Evolutionary conservation across 2,113 vertebrate species (phyloP).

Genomic region (Octodon degus): DNA sequence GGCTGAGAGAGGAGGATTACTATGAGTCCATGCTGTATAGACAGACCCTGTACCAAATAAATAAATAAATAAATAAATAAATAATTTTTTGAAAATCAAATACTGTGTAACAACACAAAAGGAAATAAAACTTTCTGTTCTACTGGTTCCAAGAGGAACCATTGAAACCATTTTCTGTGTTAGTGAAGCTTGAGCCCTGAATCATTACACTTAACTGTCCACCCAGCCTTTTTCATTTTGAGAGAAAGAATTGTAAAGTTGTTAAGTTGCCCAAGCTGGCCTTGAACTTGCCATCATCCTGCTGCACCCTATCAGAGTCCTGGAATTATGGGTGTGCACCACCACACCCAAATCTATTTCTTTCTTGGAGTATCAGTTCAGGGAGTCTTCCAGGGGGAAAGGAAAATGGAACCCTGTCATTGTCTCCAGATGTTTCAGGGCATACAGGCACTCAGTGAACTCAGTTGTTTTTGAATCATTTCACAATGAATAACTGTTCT

Average conservation of each 20-base stretch:
- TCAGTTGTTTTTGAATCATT: background rate
- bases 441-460: background rate
- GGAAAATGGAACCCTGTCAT: background rate
- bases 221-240: background rate
- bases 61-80: no score
- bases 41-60: no score
- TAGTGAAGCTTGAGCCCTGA: background rate
- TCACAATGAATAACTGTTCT: background rate
- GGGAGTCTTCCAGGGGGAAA: background rate
- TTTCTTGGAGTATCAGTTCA: background rate
- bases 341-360: background rate
- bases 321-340: background rate
- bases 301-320: background rate
- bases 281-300: background rate
- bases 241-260: background rate
- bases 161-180: background rate
- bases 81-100: background rate
- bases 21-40: no score
- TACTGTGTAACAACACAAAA: background rate
- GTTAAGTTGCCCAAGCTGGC: background rate
- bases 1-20: no score
- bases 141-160: background rate
- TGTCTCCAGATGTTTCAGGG: background rate
- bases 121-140: background rate
- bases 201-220: background rate